Base-by-base conservation (phyloP, 2,113 vertebrate species). In the Neomonachus schauinslandi region DNA sequence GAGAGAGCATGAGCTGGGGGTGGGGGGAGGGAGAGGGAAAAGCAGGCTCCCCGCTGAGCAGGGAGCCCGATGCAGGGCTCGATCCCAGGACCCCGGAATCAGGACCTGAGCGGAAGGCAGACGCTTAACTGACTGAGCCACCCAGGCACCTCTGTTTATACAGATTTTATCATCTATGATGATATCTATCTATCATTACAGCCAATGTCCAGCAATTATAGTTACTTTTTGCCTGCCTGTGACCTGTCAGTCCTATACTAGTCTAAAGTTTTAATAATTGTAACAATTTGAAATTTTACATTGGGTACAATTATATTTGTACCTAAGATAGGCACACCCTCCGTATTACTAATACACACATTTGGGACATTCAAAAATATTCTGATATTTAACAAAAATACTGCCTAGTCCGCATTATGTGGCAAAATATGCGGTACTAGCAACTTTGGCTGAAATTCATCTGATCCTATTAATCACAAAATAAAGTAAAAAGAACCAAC, bases 391-490 rank as follows among this genome's bases (percentile, higher is more conserved):
- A 90, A 92, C 12, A 92, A 96, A 91, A 91, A 85, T 53, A 51
- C 18, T 53, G 16, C 7, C 55, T 74, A 71, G 46, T 90, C 21
- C 90, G 9, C 31, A 81, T 53, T 67, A 92, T 80, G 2, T 61
- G 15, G 46, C 31, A 91, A 95, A 92, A 91, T 67, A 76, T 14
- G 28, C 53, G 61, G 33, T n/a, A 83, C 16, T 80, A 28, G 4
- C 12, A 77, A 81, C 80, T 89, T 92, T 59, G 81, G 57, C 33
- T 91, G 80, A 84, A 94, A 89, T 67, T 92, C 22, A 90, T 81
- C 15, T 57, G 31, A 97, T 81, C 39, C 39, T 71, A 49, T 57
- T n/a, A 92, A 84, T 79, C 84, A 98, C 83, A 94, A 86, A 95
- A 87, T 74, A 92, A 72, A 89, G 24, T 6, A 49, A n/a, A 77